Conservation (phyloP, 2,797 vertebrate genomes). For the Anolis apletophallus region DNA sequence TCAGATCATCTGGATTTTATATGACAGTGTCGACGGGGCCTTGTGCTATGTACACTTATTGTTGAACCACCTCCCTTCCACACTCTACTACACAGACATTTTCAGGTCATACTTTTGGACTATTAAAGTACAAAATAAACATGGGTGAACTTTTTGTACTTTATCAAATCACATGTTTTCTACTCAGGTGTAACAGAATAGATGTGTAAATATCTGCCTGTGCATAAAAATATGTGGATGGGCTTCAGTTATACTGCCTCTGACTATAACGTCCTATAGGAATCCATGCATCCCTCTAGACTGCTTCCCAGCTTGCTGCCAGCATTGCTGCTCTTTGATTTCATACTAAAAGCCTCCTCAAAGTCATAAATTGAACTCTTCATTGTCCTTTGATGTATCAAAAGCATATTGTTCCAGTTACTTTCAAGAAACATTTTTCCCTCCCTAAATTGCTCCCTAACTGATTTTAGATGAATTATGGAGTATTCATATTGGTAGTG, state of each 20-base stretch:
- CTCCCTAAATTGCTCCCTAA: background rate
- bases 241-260: slow-evolving; percentile 58
- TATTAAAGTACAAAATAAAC: background rate
- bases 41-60: background rate
- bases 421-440: background rate
- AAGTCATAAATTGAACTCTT: background rate
- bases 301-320: slow-evolving; percentile 63
- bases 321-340: background rate
- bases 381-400: background rate
- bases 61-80: background rate
- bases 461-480: slow-evolving; percentile 13
- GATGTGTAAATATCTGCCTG: slow-evolving; percentile 31
- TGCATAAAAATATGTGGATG: slow-evolving; percentile 55
- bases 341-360: background rate
- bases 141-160: background rate
- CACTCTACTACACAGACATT: background rate
- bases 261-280: slow-evolving; percentile 60
- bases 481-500: background rate
- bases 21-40: too few relatives aligned
- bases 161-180: background rate
- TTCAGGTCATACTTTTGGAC: background rate
- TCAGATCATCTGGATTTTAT: too few relatives aligned
- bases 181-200: slow-evolving; percentile 20
- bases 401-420: slow-evolving; percentile 23
- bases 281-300: slow-evolving; percentile 15